Conservation (phyloP, 2,888 invertebrate genomes). For the Unio pictorum region DNA sequence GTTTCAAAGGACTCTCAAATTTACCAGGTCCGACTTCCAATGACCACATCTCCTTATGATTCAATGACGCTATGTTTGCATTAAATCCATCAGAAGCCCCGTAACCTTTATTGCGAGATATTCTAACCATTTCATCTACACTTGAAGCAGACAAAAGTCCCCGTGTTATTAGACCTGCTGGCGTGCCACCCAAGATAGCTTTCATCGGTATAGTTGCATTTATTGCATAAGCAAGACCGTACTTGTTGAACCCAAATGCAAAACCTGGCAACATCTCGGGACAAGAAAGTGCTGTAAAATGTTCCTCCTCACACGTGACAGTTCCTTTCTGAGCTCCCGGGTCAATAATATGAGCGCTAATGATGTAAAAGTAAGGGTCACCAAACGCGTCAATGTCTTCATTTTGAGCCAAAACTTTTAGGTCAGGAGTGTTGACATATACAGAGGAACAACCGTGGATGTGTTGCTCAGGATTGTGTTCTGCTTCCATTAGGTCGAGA, state of each 20-base stretch:
- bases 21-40: not conserved
- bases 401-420: conserved; percentile 13
- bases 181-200: no score
- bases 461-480: conserved; percentile 3
- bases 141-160: not conserved
- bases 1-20: not conserved
- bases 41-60: conserved; percentile 3
- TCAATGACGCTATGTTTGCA: conserved; percentile 1
- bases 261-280: conserved; percentile 14
- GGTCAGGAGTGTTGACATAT: conserved; percentile 20
- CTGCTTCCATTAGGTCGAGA: not conserved
- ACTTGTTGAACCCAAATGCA: conserved; percentile 13
- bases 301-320: conserved; percentile 5
- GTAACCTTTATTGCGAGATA: not conserved
- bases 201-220: not conserved
- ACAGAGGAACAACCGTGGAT: conserved; percentile 30
- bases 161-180: not conserved
- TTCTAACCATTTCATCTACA: not conserved
- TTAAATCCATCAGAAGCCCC: conserved; percentile 1
- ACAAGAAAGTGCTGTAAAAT: conserved; percentile 31
- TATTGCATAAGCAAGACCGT: not conserved
- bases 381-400: conserved; percentile 35
- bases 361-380: conserved; percentile 26
- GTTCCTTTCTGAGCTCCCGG: not conserved
- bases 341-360: conserved; percentile 20